Evolutionary conservation across 37 sponge, comb jelly and placozoan species (phyloP).

Genomic region (Cladorhizidae sp.): DNA sequence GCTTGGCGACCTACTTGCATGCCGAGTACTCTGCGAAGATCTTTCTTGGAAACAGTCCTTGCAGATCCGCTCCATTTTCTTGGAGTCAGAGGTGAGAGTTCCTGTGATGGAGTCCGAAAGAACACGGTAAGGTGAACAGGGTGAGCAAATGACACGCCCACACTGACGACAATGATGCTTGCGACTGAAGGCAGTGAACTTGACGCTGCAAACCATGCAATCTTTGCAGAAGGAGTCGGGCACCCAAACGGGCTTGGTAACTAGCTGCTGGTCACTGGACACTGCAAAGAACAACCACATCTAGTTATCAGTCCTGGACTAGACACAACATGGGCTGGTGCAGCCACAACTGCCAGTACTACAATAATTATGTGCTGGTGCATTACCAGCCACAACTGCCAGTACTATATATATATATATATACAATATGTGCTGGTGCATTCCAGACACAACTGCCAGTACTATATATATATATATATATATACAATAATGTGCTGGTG

Average conservation of each 20-base stretch:
- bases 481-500: too few relatives aligned
- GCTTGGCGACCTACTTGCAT: background rate
- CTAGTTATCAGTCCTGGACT: background rate
- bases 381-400: too few relatives aligned
- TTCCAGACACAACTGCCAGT: too few relatives aligned
- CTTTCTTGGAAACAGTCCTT: constrained; percentile 54
- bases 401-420: too few relatives aligned
- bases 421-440: too few relatives aligned
- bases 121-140: constrained; percentile 72
- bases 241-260: constrained; percentile 74
- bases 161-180: constrained; percentile 91
- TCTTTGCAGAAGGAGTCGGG: constrained; percentile 68
- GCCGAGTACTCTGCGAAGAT: background rate
- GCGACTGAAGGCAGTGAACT: constrained; percentile 73
- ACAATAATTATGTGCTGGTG: background rate
- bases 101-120: background rate
- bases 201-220: constrained; percentile 67
- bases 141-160: constrained; percentile 81
- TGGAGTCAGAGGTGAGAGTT: background rate
- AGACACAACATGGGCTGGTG: background rate
- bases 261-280: constrained; percentile 10
- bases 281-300: background rate
- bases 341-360: background rate
- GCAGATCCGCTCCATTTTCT: constrained; percentile 72
- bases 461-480: too few relatives aligned